A percentile compares a stretch with the other conserved stretches of the same genome.
These are phyloP conservation scores for Drosophila mayaguana DNA, from an alignment of 2,888 invertebrate species.

Conservation along the genomic window DNA sequence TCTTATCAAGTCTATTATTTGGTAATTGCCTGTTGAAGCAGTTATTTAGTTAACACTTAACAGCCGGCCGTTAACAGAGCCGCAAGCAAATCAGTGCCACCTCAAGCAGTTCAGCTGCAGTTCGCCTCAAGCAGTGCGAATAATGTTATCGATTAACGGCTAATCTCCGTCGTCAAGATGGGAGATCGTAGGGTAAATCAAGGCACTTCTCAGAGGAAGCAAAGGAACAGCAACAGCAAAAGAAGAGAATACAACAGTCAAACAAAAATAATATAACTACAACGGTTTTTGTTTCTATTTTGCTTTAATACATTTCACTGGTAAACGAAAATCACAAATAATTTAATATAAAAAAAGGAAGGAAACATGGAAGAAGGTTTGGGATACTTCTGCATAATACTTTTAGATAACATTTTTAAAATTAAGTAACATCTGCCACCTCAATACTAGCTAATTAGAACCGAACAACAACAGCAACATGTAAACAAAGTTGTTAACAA, in stretches of 20 bases:
- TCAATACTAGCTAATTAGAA: slow-evolving; percentile 25
- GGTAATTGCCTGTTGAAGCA: slow-evolving; percentile 17
- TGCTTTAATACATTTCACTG: slow-evolving; percentile 38
- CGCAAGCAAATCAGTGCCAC: not conserved
- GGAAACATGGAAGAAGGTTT: not conserved
- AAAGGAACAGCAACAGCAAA: not conserved
- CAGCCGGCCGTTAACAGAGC: slow-evolving; percentile 12
- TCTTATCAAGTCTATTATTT: slow-evolving; percentile 28
- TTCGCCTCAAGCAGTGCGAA: slow-evolving; percentile 12
- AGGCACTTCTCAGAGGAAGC: not conserved
- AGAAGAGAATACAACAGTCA: slow-evolving; percentile 5
- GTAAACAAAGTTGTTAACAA: not conserved
- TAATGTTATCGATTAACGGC: slow-evolving; percentile 35
- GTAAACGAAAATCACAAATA: slow-evolving; percentile 31
- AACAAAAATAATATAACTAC: slow-evolving; percentile 19
- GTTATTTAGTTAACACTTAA: slow-evolving; percentile 17
- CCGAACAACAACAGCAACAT: slow-evolving; percentile 23
- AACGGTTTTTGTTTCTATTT: slow-evolving; percentile 38
- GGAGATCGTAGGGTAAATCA: not conserved
- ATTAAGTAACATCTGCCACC: slow-evolving; percentile 40
- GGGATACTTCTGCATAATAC: slow-evolving; percentile 9
- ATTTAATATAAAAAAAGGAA: not conserved
- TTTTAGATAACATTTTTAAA: slow-evolving; percentile 20
- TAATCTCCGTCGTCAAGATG: not conserved
- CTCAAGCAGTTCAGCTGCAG: slow-evolving; percentile 20